Percentiles rank a stretch among this genome's conserved stretches.
Evolutionary conservation across 2,888 invertebrate genomes (phyloP).

Genomic region (Danaus chrysippus): DNA sequence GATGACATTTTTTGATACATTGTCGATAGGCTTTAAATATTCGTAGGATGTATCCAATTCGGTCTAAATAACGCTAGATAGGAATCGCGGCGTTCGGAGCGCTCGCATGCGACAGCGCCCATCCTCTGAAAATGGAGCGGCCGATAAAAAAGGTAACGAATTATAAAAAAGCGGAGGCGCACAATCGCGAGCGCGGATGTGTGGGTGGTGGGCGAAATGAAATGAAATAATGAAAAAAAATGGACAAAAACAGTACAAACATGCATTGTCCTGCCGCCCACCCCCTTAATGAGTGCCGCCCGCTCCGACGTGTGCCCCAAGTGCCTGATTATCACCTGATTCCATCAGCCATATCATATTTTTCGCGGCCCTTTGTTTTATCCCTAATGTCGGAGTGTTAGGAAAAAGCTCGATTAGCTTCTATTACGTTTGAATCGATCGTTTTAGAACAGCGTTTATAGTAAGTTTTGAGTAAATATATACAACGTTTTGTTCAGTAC

Average conservation of each 20-base stretch:
- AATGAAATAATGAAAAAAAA: constrained; percentile 79
- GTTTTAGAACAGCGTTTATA: background rate
- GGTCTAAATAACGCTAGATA: constrained; percentile 10
- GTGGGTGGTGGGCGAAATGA: constrained; percentile 78
- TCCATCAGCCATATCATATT: constrained; percentile 49
- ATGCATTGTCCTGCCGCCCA: constrained; percentile 74
- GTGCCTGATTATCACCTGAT: constrained; percentile 77
- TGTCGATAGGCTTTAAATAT: too few relatives aligned
- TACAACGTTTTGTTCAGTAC: background rate
- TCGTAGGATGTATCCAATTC: background rate
- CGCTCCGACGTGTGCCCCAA: constrained; percentile 59
- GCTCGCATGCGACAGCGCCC: constrained; percentile 56
- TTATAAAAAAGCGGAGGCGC: constrained; percentile 77
- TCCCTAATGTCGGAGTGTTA: background rate
- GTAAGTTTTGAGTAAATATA: background rate
- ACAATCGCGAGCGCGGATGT: constrained; percentile 78
- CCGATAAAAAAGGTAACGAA: constrained; percentile 80
- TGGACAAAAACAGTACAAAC: constrained; percentile 79
- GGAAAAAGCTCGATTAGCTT: background rate
- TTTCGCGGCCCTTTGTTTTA: constrained; percentile 25
- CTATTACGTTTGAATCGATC: background rate
- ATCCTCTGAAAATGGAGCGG: constrained; percentile 77
- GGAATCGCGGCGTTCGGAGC: constrained; percentile 33
- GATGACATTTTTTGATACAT: too few relatives aligned
- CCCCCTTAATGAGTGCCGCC: constrained; percentile 68